A percentile compares a stretch with the other conserved stretches of the same genome.
Conservation (phyloP, 2,888 invertebrate genomes). For the Thera obeliscata region DNA sequence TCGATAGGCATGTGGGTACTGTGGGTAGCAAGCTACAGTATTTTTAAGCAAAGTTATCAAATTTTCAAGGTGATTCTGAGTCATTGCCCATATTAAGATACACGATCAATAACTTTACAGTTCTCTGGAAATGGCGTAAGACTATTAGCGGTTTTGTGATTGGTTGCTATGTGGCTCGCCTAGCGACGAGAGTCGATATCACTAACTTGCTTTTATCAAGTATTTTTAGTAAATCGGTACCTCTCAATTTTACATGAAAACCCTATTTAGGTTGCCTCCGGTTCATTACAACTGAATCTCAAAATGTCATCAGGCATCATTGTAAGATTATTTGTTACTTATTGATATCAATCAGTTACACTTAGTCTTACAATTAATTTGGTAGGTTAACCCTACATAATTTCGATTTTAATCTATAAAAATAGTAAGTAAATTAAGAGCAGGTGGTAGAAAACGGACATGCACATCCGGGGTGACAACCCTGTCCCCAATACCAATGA, state of each 20-base stretch:
- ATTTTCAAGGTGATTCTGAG: slow-evolving; percentile 27
- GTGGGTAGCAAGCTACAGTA: background rate
- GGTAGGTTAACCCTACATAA: background rate
- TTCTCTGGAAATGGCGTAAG: slow-evolving; percentile 29
- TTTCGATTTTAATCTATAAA: background rate
- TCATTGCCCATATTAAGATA: slow-evolving; percentile 36
- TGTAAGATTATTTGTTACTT: no score
- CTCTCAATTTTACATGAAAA: no score
- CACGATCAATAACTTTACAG: slow-evolving; percentile 26
- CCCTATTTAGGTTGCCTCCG: no score
- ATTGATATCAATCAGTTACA: no score
- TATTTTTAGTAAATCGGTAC: no score
- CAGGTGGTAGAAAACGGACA: slow-evolving; percentile 34
- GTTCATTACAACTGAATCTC: no score
- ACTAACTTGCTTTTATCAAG: no score
- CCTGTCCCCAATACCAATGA: slow-evolving; percentile 43
- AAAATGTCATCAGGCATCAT: no score
- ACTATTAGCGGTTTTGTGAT: slow-evolving; percentile 20
- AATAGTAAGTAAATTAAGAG: background rate
- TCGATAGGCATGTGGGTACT: background rate
- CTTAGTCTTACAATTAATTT: no score
- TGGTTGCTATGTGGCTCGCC: slow-evolving; percentile 28
- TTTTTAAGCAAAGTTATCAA: slow-evolving; percentile 8
- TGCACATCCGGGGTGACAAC: slow-evolving; percentile 48
- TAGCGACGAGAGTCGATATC: background rate